These are phyloP conservation scores for Orius laevigatus DNA, from an alignment of 1,140 invertebrate species.

Conservation along the genomic window DNA sequence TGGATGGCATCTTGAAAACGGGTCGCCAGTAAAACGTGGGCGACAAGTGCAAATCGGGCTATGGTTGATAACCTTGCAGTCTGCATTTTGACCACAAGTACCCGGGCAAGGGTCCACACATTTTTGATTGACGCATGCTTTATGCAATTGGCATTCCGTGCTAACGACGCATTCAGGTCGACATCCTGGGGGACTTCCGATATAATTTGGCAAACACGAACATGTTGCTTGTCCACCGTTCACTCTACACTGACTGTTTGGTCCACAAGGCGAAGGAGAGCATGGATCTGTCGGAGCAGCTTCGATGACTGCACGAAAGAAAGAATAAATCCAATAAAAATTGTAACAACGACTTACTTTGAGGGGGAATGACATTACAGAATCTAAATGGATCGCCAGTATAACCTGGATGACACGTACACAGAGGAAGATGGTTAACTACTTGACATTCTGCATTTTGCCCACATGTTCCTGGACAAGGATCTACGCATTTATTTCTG, in stretches of 20 bases:
- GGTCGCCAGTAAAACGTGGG: constrained; percentile 31
- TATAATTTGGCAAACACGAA: constrained; percentile 37
- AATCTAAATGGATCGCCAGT: constrained; percentile 29
- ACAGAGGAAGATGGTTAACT: constrained; percentile 36
- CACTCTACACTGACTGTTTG: constrained; percentile 39
- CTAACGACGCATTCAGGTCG: constrained; percentile 45
- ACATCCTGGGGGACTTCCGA: constrained; percentile 41
- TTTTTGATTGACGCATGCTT: constrained; percentile 47
- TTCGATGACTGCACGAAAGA: not conserved
- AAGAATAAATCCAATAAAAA: not conserved
- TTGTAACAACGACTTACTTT: constrained; percentile 31
- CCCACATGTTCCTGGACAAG: constrained; percentile 40
- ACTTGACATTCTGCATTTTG: constrained; percentile 36
- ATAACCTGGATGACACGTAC: constrained; percentile 32
- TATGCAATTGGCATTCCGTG: constrained; percentile 40
- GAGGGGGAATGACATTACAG: constrained; percentile 32
- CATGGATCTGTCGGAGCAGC: constrained; percentile 32
- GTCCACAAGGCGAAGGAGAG: constrained; percentile 43
- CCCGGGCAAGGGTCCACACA: constrained; percentile 51
- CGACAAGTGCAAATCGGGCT: constrained; percentile 51
- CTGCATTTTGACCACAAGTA: constrained; percentile 46
- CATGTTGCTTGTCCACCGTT: constrained; percentile 37
- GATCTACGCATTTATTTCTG: constrained; percentile 47
- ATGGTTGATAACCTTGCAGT: constrained; percentile 51
- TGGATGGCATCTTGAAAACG: constrained; percentile 31